These are phyloP conservation scores for Xiphorhynchus erythropygius DNA, from an alignment of 2,797 vertebrate genomes.

Conservation along the genomic window DNA sequence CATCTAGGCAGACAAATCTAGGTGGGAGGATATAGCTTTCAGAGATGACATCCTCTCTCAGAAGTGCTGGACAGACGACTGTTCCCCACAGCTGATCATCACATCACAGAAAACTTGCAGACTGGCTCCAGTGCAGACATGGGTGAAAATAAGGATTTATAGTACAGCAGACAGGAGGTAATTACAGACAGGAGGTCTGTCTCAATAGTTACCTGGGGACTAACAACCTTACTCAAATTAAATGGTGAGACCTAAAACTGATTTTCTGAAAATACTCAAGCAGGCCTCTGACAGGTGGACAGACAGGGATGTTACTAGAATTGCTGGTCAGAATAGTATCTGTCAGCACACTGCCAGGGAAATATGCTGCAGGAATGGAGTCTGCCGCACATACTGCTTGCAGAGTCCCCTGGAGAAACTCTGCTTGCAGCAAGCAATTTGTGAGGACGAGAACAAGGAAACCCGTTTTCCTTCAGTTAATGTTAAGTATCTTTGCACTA, in stretches of 20 bases:
- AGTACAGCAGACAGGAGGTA: neutral
- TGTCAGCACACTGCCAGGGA: neutral
- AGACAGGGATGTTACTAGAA: neutral
- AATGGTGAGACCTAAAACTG: constrained; percentile 8
- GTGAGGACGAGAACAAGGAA: neutral
- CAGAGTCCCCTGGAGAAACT: neutral
- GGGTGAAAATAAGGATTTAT: constrained; percentile 34
- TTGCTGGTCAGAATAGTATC: neutral
- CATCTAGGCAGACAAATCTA: neutral
- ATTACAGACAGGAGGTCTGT: neutral
- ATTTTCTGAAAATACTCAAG: constrained; percentile 16
- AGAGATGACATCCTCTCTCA: neutral
- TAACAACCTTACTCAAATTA: neutral
- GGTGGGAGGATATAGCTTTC: neutral
- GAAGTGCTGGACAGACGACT: neutral
- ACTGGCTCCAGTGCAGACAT: neutral
- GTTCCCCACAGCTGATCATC: neutral
- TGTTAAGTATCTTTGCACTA: neutral
- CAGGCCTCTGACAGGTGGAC: neutral
- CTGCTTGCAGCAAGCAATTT: neutral
- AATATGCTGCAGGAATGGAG: neutral
- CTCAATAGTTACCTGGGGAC: constrained; percentile 35
- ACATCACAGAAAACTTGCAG: neutral
- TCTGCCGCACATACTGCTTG: neutral
- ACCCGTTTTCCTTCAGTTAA: neutral